phyloP scores from a whole-genome alignment of 1,140 invertebrate genomes.

The Heliconius nattereri region DNA sequence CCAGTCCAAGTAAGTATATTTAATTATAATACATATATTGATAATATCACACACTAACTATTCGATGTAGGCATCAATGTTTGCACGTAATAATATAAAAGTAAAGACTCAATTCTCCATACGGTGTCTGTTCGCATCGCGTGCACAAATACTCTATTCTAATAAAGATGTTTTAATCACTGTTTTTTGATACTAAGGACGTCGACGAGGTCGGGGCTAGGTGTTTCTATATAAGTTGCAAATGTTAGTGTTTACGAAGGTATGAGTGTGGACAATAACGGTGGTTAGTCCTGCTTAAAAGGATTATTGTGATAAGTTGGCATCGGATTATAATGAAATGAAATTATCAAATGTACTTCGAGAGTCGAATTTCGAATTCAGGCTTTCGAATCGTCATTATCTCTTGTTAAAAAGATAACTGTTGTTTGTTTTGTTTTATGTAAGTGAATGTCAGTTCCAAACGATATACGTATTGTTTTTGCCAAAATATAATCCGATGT shows the following conservation, averaged over 20 bases:
- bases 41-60: neutral
- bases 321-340: slow-evolving; percentile 12
- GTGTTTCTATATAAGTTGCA: slow-evolving; percentile 69
- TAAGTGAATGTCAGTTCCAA: neutral
- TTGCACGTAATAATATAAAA: neutral
- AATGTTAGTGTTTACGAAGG: slow-evolving; percentile 66
- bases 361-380: neutral
- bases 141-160: slow-evolving; percentile 76
- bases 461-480: slow-evolving; percentile 9
- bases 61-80: neutral
- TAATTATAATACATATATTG: neutral
- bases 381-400: neutral
- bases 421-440: neutral
- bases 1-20: neutral
- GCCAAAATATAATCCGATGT: slow-evolving; percentile 17
- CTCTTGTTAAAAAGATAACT: neutral
- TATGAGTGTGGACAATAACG: slow-evolving; percentile 74
- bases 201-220: slow-evolving; percentile 51
- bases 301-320: slow-evolving; percentile 61
- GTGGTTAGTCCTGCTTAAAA: slow-evolving; percentile 59
- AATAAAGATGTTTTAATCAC: slow-evolving; percentile 63
- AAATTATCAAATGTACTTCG: neutral
- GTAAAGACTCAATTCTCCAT: neutral
- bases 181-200: slow-evolving; percentile 67
- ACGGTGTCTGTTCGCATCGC: slow-evolving; percentile 37